phyloP scores from a whole-genome alignment of 2,113 vertebrate species.

The Sclerurus mexicanus region DNA sequence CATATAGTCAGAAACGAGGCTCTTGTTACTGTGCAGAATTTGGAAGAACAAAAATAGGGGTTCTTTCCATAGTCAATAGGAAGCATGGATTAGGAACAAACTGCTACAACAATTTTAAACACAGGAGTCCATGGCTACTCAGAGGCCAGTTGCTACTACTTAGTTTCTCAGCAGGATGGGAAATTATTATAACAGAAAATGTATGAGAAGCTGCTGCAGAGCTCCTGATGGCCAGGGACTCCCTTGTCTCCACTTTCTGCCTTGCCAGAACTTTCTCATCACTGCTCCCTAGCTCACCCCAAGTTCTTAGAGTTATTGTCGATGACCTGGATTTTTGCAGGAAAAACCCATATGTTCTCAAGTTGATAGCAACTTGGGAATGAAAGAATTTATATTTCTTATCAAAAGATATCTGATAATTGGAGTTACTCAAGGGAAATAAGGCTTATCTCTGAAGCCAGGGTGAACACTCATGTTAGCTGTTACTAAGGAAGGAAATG shows the following conservation, averaged over 20 bases:
- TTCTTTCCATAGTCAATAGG: not conserved
- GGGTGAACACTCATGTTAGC: not conserved
- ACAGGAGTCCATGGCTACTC: not conserved
- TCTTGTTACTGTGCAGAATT: not conserved
- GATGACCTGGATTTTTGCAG: not conserved
- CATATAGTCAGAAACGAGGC: not conserved
- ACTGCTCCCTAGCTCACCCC: rapidly evolving
- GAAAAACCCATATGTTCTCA: not conserved
- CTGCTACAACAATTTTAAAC: not conserved
- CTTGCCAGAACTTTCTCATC: not conserved
- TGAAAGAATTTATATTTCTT: not conserved
- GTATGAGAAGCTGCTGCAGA: not conserved
- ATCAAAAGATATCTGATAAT: not conserved
- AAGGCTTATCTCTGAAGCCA: not conserved
- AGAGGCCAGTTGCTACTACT: not conserved
- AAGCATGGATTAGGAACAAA: not conserved
- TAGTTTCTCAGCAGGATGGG: not conserved
- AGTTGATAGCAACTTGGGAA: not conserved
- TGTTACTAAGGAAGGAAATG: not conserved
- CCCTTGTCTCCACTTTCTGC: not conserved
- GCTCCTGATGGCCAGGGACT: not conserved
- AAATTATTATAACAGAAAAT: not conserved
- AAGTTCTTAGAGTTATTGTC: rapidly evolving
- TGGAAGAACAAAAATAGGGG: not conserved
- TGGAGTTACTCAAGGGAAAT: not conserved